Percentiles rank a stretch among this genome's conserved stretches.
Evolutionary conservation across 2,888 invertebrate genomes (phyloP).

Genomic region (Eulithis prunata): DNA sequence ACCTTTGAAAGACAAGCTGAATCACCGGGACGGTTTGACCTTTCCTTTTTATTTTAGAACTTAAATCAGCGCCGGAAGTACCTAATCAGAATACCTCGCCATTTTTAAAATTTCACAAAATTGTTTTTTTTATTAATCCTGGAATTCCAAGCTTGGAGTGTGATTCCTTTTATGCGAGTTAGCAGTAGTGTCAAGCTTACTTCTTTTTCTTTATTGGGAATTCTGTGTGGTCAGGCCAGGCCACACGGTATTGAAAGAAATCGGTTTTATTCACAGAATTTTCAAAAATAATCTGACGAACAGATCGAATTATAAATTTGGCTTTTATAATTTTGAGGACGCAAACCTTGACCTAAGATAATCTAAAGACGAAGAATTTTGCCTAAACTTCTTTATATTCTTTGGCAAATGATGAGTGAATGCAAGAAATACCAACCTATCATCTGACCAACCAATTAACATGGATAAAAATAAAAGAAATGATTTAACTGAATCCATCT

Average conservation of each 20-base stretch:
- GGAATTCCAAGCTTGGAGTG: constrained; percentile 27
- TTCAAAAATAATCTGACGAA: too few species aligned
- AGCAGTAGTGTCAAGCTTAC: neutral
- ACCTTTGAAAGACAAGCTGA: constrained; percentile 70
- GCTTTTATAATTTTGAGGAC: too few species aligned
- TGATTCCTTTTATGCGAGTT: neutral
- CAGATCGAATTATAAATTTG: too few species aligned
- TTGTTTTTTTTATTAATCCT: constrained; percentile 38
- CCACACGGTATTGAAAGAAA: too few species aligned
- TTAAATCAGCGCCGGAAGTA: constrained; percentile 74
- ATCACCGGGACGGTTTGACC: constrained; percentile 65
- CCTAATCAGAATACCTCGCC: constrained; percentile 73
- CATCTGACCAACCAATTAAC: constrained; percentile 6
- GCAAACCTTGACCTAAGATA: too few species aligned
- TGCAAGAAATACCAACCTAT: neutral
- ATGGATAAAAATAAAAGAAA: constrained; percentile 16
- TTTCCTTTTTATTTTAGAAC: constrained; percentile 73
- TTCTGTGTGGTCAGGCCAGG: neutral
- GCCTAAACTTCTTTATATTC: too few species aligned
- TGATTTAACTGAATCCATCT: constrained; percentile 21
- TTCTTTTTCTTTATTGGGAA: neutral
- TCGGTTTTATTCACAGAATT: too few species aligned
- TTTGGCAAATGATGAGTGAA: too few species aligned
- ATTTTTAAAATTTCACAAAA: constrained; percentile 61
- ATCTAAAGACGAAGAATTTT: too few species aligned